Conservation (phyloP, 2,797 vertebrate species). For the Mallotus villosus region DNA sequence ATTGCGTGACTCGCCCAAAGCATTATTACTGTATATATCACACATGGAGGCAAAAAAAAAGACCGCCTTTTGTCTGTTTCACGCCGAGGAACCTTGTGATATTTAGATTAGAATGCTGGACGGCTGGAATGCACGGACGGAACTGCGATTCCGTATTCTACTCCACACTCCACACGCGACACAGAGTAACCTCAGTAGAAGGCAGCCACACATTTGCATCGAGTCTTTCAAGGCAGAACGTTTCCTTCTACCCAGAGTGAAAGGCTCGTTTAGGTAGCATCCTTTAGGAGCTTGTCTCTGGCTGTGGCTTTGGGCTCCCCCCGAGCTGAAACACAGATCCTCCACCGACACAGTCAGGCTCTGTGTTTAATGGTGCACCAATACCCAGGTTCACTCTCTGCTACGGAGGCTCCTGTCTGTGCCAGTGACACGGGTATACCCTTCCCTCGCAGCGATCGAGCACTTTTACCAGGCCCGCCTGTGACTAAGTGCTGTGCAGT, state of each 20-base stretch:
- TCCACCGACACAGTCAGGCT: slow-evolving; percentile 69
- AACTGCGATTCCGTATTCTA: too few relatives aligned
- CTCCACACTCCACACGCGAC: too few relatives aligned
- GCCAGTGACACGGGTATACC: slow-evolving; percentile 12
- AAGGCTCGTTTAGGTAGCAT: slow-evolving; percentile 67
- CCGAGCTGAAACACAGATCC: slow-evolving; percentile 79
- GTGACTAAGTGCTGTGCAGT: slow-evolving; percentile 72
- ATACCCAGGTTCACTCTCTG: slow-evolving; percentile 60
- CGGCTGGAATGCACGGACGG: too few relatives aligned
- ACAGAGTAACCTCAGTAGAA: slow-evolving; percentile 15
- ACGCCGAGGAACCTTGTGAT: too few relatives aligned
- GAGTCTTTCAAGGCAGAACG: slow-evolving; percentile 35
- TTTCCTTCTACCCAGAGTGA: slow-evolving; percentile 61
- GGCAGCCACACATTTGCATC: slow-evolving; percentile 43
- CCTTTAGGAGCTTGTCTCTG: slow-evolving; percentile 67
- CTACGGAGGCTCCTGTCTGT: slow-evolving; percentile 53
- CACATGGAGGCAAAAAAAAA: neutral
- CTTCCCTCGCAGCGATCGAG: slow-evolving; percentile 68
- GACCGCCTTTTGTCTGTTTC: too few relatives aligned
- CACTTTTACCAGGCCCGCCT: slow-evolving; percentile 63
- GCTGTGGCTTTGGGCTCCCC: slow-evolving; percentile 79
- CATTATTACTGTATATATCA: neutral
- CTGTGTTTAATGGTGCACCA: slow-evolving; percentile 69
- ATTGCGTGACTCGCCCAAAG: neutral
- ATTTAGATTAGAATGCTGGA: too few relatives aligned